Evolutionary conservation across 30 jellyfish, hydroid and myxozoan species (phyloP), one percentile per base, ranked within the genome.

Genomic region (Mastigias papua): DNA sequence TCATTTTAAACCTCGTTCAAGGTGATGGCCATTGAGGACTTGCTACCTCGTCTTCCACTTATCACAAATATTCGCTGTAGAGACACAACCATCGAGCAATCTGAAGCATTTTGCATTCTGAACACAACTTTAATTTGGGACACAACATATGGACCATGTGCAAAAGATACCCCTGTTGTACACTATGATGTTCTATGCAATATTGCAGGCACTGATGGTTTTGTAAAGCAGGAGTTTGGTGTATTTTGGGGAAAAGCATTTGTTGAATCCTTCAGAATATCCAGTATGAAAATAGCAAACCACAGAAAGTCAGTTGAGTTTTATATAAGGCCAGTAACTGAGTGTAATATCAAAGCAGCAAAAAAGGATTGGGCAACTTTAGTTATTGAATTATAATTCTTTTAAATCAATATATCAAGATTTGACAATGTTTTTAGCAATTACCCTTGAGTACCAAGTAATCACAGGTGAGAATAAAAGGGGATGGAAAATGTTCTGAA

Each of bases 71-170:
- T 80, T 48, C 90, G 90, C 63, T 80, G 78, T 34, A 48, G 81
- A 63, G 90, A 80, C 69, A 60, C 90, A 33, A 25, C 50, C 0
- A 48, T 80, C 33, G 70, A 42, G 66, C 34, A 63, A 23, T 21
- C 68, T 9, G 74, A 2, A 19, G 74, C 34, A 2, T 6, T 25
- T 26, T 57, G 50, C 32, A 1, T 62, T 2, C 21, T 80, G 48
- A 80, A 72, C 81, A 80, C 90, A 46, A 80, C 90, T 22, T 35
- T 80, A 31, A 3, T 80, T 30, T 80, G 90, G 90, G 90, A 80
- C 26, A 27, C 32, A 33, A 10, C 31, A 27, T 17, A 6, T n/a
- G 27, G 50, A 28, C 17, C 63, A 15, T 29, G 19, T 1, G 20
- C 32, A 6, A 23, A 3, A n/a, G 60, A 79, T 63, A 48, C 30